A percentile compares a stretch with the other conserved stretches of the same genome.
Conservation (phyloP, 2,113 vertebrate species). For the Brienomyrus longianalis region DNA sequence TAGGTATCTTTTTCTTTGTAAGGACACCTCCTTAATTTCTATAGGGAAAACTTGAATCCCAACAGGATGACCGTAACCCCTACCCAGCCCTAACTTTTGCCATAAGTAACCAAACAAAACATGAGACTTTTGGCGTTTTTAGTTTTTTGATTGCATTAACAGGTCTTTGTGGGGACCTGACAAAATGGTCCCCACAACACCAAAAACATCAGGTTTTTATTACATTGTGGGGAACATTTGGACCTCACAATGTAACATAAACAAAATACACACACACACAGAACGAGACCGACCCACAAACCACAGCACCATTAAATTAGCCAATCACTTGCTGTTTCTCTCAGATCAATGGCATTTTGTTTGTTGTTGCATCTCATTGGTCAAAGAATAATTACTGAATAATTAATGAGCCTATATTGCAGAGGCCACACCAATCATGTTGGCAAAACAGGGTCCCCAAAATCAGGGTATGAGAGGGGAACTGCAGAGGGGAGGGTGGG, state of each 20-base stretch:
- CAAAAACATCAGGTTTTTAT: no score
- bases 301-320: background rate
- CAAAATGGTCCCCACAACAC: no score
- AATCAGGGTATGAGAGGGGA: no score
- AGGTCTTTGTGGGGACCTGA: background rate
- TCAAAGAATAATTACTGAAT: no score
- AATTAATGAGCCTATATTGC: background rate
- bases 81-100: background rate
- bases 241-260: no score
- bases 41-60: no score
- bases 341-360: no score
- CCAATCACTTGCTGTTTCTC: no score
- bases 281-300: background rate
- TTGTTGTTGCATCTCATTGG: no score
- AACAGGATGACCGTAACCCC: background rate
- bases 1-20: background rate
- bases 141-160: background rate
- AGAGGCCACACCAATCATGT: background rate
- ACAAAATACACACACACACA: background rate
- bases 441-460: background rate
- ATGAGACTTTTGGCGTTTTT: background rate
- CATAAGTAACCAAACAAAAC: background rate
- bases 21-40: no score
- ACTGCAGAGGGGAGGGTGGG: background rate
- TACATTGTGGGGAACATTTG: no score